Evolutionary conservation across 2,113 vertebrate species (phyloP), one percentile per base, ranked within the genome.

Genomic region (Columbina picui): DNA sequence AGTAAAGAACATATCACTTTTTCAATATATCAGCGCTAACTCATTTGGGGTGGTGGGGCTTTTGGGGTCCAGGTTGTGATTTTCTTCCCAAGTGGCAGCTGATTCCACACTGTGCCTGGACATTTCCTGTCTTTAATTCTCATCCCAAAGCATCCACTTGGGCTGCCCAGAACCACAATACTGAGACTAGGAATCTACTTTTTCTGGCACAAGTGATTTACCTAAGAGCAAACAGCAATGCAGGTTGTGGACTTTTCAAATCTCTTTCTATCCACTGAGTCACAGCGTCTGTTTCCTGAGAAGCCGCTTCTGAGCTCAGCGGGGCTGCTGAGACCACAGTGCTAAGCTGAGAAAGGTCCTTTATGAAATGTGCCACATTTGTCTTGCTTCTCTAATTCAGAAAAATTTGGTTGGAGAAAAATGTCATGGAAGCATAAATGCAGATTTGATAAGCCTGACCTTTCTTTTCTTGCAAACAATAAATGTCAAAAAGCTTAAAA

Each of bases 401-500:
- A 96, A 97, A 97, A 94, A 96, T 94, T 94, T 97, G 90, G 96
- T 95, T 97, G 96, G 90, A 96, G 95, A 98, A 98, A 98, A 98
- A 98, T 98, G 96, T 97, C 96, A 97, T 95, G 86, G 94, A 97
- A 97, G 86, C 93, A 97, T 93, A 98, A 97, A 98, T 97, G 96
- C 96, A 98, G 97, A 98, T 97, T 98, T 98, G 95, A 96, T 97
- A 98, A 92, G 96, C 95, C 91, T 98, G 98, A 98, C 97, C 97
- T 98, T 98, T 98, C 92, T 97, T 98, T 95, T 97, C 94, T 96
- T 96, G 96, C 25, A 76, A 98, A 98, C 97, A 98, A 98, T 97
- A 98, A 98, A 98, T 98, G 97, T 97, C 97, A 97, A 95, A 94
- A 97, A 97, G 91, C 96, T 98, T 98, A 97, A 97, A 98, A 96